A percentile compares a stretch with the other conserved stretches of the same genome.
Conservation (phyloP, 2,797 vertebrate genomes). For the Falco naumanni region DNA sequence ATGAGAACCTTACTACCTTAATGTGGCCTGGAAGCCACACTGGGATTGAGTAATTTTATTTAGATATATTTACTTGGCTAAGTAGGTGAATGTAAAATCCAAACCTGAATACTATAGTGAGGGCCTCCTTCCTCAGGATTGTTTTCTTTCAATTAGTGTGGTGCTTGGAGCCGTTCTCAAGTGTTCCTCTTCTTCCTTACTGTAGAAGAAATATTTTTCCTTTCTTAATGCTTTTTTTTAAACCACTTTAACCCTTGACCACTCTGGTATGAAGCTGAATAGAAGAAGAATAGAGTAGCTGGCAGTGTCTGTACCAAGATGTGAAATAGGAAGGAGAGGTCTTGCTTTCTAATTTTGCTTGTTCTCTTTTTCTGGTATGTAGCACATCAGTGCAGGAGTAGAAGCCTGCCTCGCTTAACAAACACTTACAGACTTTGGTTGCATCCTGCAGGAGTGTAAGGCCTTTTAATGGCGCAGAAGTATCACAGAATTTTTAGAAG, state of each 20-base stretch:
- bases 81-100: background rate
- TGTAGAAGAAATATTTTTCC: background rate
- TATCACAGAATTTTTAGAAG: background rate
- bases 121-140: background rate
- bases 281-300: background rate
- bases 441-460: background rate
- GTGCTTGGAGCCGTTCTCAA: background rate
- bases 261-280: background rate
- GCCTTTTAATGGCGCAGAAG: background rate
- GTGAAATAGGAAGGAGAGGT: background rate
- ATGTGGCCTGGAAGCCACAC: background rate
- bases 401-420: background rate
- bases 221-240: background rate
- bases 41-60: background rate
- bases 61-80: background rate
- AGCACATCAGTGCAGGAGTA: background rate
- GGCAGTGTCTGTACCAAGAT: background rate
- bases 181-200: background rate
- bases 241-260: slow-evolving; percentile 11
- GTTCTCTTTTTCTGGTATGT: background rate
- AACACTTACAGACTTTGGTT: background rate
- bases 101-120: background rate
- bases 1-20: background rate
- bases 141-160: background rate
- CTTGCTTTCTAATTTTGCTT: background rate